Percentiles rank a stretch among this genome's conserved stretches.
Conservation (phyloP, 2,797 vertebrate species). For the Anas bahamensis region DNA sequence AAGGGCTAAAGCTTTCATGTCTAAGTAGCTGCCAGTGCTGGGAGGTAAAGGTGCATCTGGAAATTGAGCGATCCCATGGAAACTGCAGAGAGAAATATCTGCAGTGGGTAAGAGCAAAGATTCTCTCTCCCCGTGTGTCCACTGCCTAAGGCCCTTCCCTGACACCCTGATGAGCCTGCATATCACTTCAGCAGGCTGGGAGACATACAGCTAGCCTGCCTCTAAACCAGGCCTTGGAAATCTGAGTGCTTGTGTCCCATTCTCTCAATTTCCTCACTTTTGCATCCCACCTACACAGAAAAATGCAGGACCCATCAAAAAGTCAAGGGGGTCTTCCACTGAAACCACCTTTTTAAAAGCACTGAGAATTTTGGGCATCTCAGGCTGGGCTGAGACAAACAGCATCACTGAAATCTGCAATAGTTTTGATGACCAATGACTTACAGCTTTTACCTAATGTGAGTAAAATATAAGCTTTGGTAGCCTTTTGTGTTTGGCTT, state of each 20-base stretch:
- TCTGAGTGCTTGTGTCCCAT: neutral
- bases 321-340: neutral
- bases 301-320: neutral
- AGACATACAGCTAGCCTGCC: neutral
- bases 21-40: neutral
- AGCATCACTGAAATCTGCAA: neutral
- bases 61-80: neutral
- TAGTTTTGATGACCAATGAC: neutral
- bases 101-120: neutral
- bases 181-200: neutral
- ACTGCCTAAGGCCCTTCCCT: neutral
- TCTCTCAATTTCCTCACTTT: neutral
- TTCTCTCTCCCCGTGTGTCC: neutral
- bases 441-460: neutral
- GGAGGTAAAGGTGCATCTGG: neutral
- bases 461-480: neutral
- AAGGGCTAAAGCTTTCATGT: neutral
- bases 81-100: neutral
- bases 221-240: neutral
- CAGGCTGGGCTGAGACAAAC: neutral
- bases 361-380: neutral
- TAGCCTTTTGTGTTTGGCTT: neutral
- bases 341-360: neutral
- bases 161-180: neutral
- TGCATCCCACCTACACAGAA: neutral